phyloP scores from a whole-genome alignment of 2,797 vertebrate species.

The Brachyrhaphis roseni region DNA sequence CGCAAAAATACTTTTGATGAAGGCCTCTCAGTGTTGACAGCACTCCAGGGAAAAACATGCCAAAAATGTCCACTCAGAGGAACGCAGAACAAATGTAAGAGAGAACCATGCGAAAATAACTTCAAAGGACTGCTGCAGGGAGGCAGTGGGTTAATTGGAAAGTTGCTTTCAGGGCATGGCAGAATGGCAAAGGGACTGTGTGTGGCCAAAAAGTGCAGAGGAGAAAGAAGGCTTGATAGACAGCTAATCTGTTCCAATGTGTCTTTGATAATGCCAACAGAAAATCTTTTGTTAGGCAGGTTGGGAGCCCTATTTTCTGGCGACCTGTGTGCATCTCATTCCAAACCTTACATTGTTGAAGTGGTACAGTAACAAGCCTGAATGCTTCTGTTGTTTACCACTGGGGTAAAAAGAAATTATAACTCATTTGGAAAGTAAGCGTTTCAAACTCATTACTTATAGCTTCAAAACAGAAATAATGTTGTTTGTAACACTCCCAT shows the following conservation, averaged over 20 bases:
- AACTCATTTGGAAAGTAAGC: constrained; percentile 47
- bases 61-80: constrained; percentile 27
- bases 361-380: constrained; percentile 25
- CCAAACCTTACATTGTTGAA: constrained; percentile 19
- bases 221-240: constrained; percentile 36
- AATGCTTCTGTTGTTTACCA: constrained; percentile 32
- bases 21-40: constrained; percentile 15
- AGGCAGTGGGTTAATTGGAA: constrained; percentile 63
- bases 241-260: constrained; percentile 54
- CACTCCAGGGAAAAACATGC: constrained; percentile 1
- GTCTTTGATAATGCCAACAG: constrained; percentile 21
- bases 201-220: constrained; percentile 33
- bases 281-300: constrained; percentile 28
- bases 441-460: constrained; percentile 48
- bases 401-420: constrained; percentile 31
- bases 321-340: constrained; percentile 21
- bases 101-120: constrained; percentile 37
- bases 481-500: constrained; percentile 29
- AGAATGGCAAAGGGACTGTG: constrained; percentile 29
- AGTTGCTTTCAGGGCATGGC: constrained; percentile 51
- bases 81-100: constrained; percentile 18
- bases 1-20: background rate
- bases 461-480: constrained; percentile 25
- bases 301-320: constrained; percentile 26
- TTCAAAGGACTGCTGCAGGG: constrained; percentile 38